Conservation (phyloP, 2,113 vertebrate genomes). For the Tinamus guttatus region DNA sequence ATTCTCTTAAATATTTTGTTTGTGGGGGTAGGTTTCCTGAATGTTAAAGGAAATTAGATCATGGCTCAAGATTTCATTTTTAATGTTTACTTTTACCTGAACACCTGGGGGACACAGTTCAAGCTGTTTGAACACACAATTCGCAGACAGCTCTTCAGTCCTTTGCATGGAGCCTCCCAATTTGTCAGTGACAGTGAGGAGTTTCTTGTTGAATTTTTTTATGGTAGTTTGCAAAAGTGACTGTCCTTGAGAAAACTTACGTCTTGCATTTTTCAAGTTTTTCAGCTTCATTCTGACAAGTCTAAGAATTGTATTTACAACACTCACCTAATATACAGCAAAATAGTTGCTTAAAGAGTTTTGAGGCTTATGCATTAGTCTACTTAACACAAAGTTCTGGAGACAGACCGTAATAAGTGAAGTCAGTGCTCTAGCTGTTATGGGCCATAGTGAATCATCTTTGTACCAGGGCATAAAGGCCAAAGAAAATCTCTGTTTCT, state of each 20-base stretch:
- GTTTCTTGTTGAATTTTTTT: neutral
- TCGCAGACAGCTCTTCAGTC: neutral
- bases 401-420: neutral
- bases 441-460: neutral
- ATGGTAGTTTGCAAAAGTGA: neutral
- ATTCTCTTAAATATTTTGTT: neutral
- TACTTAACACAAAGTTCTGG: neutral
- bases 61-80: neutral
- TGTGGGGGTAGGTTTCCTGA: neutral
- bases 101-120: neutral
- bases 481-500: neutral
- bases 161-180: neutral
- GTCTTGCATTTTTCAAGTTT: constrained; percentile 5
- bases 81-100: constrained; percentile 28
- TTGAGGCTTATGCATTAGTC: neutral
- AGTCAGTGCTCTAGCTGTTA: neutral
- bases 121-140: constrained; percentile 3
- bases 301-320: constrained; percentile 10
- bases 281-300: constrained; percentile 11
- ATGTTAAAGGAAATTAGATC: constrained; percentile 12
- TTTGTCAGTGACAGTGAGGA: neutral
- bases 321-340: neutral
- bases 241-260: neutral
- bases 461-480: neutral
- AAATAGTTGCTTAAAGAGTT: constrained; percentile 9